A percentile compares a stretch with the other conserved stretches of the same genome.
Conservation (phyloP, 2,113 vertebrate species). For the Gymnobelideus leadbeateri region DNA sequence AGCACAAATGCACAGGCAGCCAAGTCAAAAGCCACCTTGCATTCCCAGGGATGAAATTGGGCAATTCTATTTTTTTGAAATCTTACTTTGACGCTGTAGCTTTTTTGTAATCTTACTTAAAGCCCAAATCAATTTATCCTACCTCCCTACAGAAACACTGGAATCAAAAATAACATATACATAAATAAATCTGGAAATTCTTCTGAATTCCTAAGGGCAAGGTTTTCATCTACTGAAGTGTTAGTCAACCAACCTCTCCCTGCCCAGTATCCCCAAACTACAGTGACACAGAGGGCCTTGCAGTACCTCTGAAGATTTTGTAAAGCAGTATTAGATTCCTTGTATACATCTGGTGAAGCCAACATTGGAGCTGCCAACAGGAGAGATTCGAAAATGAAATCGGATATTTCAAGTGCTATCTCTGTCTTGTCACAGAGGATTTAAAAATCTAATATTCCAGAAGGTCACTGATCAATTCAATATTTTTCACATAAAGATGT, state of each 20-base stretch:
- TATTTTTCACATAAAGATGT: not conserved
- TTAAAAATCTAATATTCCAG: not conserved
- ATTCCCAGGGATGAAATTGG: constrained; percentile 17
- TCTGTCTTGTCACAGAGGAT: constrained; percentile 47
- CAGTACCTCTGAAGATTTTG: not conserved
- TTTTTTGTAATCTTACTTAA: not conserved
- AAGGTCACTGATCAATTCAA: constrained; percentile 48
- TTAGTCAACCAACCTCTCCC: not conserved
- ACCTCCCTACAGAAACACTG: constrained; percentile 12
- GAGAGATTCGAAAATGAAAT: constrained; percentile 27
- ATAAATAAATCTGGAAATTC: not conserved
- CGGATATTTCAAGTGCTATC: constrained; percentile 8
- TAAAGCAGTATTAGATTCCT: not conserved
- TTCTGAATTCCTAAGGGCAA: not conserved
- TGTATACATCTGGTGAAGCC: constrained; percentile 5
- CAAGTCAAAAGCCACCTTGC: not conserved
- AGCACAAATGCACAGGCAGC: constrained; percentile 5
- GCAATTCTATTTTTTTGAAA: not conserved
- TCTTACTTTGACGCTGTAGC: not conserved
- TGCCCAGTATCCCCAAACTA: not conserved
- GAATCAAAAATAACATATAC: constrained; percentile 13
- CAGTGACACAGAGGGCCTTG: not conserved
- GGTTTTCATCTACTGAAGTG: not conserved
- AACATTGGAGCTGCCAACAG: constrained; percentile 7
- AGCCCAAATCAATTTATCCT: constrained; percentile 10